Base-by-base conservation (phyloP, 2,797 vertebrate species). In the Clarias pachynema region DNA sequence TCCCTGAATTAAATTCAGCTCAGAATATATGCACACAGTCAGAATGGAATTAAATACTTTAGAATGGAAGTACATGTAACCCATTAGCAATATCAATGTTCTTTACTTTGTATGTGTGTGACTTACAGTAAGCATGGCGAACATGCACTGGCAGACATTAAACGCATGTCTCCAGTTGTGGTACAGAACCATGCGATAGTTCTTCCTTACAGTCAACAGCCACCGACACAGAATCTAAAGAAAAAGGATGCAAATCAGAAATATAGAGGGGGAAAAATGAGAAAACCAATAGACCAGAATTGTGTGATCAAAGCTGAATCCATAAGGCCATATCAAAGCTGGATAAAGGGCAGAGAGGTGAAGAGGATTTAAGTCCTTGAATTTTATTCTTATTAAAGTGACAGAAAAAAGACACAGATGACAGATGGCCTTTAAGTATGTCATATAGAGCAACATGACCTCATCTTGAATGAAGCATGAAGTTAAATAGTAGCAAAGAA, bases 161-260 rank as follows among this genome's bases (percentile, higher is more conserved):
- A 99, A 99, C 74, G 98, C 98, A 0, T 99, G 98, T 92, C 98
- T 97, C 98, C 98, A 99, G 95, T 99, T 99, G 95, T 99, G 98
- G 91, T 99, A 99, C 77, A 97, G 94, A 89, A 99, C 98, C 97
- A 98, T 99, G 59, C 97, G 96, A 85, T 99, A 99, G 95, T 99
- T 99, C 92, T 99, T 99, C 89, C 98, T 96, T 87, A 99, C 97
- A 0, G 98, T 99, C 96, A 99, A 92, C 92, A 99, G 96, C 98
- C 98, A 99, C 91, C 98, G 95, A 95, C 98, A 99, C 90, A 99
- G 93, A 0, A 97, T 99, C 98, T 99, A 68, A 95, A 85, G 24
- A 89, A 70, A 89, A 53, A 74, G 16, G 8, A 57, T 14, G 34
- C 44, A 78, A 80, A 31, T 81, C 18, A 83, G 12, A 77, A 69